Base-by-base conservation (phyloP, 2,797 vertebrate genomes). In the Smutsia gigantea region DNA sequence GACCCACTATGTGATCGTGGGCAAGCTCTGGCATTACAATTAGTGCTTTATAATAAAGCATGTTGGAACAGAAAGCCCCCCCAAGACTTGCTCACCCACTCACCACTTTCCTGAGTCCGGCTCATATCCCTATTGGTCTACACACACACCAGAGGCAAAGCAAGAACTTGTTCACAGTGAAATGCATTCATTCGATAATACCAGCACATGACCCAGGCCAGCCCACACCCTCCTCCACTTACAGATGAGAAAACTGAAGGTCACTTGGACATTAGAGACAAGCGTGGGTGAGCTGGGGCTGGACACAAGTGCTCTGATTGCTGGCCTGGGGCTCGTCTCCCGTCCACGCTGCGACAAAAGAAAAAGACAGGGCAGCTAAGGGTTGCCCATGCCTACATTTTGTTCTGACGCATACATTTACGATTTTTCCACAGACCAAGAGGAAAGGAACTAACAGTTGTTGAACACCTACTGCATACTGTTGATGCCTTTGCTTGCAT, bases 21-120 rank as follows among this genome's bases (percentile, higher is more conserved):
- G 39, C 13, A 89, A 51, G 37, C 81, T n/a, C 66, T 69, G 7
- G 34, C 42, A 8, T 81, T 46, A 68, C 82, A 57, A 15, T 59
- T 19, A 59, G 29, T 23, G 39, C 34, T 69, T 66, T 53, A 74
- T 64, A 83, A 57, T 42, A 71, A 90, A 55, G 9, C 64, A 9
- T 46, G 55, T 91, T 78, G n/a, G 55, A 87, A 91, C n/a, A 91
- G 63, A 82, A 87, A 87, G 57, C 59, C 29, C 42, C 63, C 82
- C 37, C 59, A 66, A 79, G 87, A 78, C 57, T 77, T 6, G 53
- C 42, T 79, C 66, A 51, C 61, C 79, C 46, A 42, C 25, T 87
- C 64, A 84, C n/a, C 39, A 0, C 23, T 87, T 71, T 55, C 39
- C 23, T 1, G 1, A 91, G 71, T 37, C 49, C 71, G 82, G 51